These are phyloP conservation scores for Atta cephalotes DNA, from an alignment of 1,140 invertebrate genomes.

Conservation along the genomic window DNA sequence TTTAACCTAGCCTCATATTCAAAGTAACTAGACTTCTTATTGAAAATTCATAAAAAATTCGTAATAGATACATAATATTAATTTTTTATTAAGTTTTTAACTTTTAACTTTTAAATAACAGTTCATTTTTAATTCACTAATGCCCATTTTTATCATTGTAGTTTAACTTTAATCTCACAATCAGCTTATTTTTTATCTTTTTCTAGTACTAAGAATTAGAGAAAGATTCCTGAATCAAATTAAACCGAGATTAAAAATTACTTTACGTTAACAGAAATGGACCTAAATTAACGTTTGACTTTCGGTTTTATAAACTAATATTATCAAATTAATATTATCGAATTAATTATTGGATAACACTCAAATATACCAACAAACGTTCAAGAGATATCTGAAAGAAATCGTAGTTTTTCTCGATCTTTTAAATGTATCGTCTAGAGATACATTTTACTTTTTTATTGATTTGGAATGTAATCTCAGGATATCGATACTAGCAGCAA, in stretches of 20 bases:
- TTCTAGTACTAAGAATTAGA: too few species aligned
- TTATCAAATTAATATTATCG: not conserved
- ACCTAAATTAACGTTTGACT: not conserved
- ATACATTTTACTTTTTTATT: not conserved
- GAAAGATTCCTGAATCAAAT: too few species aligned
- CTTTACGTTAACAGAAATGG: too few species aligned
- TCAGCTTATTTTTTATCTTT: too few species aligned
- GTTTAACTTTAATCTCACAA: too few species aligned
- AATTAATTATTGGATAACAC: not conserved
- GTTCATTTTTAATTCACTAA: not conserved
- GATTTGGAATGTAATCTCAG: not conserved
- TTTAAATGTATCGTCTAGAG: not conserved
- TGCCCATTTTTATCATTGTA: too few species aligned
- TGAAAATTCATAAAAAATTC: not conserved
- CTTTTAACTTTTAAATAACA: not conserved
- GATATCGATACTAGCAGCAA: constrained; percentile 17
- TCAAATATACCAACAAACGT: not conserved
- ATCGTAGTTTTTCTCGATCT: not conserved
- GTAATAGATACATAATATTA: not conserved
- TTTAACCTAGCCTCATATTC: not conserved
- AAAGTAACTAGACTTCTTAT: not conserved
- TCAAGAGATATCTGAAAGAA: not conserved
- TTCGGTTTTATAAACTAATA: not conserved
- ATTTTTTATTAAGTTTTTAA: not conserved
- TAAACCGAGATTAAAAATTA: too few species aligned